A percentile compares a stretch with the other conserved stretches of the same genome.
Conservation (phyloP, 2,797 vertebrate species). For the Morelia viridis region DNA sequence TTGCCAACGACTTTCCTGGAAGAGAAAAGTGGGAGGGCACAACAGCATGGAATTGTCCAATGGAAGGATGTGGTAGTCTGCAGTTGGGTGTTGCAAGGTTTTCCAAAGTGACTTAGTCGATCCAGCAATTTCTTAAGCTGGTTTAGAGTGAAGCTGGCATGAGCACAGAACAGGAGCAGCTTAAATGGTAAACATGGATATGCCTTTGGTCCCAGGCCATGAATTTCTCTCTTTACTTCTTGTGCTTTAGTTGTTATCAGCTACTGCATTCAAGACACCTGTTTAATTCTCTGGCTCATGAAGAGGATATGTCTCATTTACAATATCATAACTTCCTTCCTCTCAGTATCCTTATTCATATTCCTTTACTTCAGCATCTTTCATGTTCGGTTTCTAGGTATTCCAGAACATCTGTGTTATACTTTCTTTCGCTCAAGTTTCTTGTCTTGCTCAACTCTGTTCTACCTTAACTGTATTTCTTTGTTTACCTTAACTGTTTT, state of each 20-base stretch:
- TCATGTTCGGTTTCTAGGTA: not conserved
- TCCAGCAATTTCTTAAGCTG: not conserved
- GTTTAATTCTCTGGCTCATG: not conserved
- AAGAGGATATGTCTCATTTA: not conserved
- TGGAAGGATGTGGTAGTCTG: not conserved
- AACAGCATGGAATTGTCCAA: not conserved
- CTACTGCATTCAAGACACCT: not conserved
- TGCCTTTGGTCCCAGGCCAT: not conserved
- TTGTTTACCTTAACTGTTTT: not conserved
- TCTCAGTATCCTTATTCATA: not conserved
- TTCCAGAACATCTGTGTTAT: not conserved
- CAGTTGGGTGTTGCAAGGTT: not conserved
- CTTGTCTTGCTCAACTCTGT: not conserved
- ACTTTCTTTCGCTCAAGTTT: not conserved
- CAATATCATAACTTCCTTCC: not conserved
- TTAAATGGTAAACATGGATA: not conserved
- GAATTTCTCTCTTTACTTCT: not conserved
- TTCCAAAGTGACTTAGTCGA: not conserved
- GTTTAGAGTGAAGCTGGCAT: not conserved
- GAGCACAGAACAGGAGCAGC: not conserved
- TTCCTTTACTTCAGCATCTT: not conserved
- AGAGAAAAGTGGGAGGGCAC: not conserved
- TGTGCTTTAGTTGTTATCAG: not conserved
- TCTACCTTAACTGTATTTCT: not conserved
- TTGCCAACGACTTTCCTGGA: not conserved